These are phyloP conservation scores for Geopemphigus sp. DNA, from an alignment of 1,140 invertebrate species.

Conservation along the genomic window DNA sequence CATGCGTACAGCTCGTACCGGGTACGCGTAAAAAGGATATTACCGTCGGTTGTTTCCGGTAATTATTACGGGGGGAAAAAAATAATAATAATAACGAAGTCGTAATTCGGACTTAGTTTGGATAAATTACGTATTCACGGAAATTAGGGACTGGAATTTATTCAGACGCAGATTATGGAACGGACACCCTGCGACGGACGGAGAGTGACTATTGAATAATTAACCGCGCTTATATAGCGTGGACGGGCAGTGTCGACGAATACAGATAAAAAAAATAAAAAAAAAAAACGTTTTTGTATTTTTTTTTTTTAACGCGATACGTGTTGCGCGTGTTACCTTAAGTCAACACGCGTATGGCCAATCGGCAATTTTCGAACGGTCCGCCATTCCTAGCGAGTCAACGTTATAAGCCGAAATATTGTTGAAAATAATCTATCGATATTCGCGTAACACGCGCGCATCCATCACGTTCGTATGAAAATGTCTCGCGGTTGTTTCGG, in stretches of 20 bases:
- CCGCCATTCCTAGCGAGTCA: background rate
- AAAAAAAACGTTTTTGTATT: too few relatives aligned
- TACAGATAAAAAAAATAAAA: background rate
- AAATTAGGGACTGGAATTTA: constrained; percentile 48
- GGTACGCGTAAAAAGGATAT: constrained; percentile 43
- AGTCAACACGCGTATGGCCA: too few relatives aligned
- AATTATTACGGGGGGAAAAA: constrained; percentile 33
- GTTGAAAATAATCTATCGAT: constrained; percentile 12
- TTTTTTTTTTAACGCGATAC: too few relatives aligned
- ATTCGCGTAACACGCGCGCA: background rate
- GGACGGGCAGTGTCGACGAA: constrained; percentile 24
- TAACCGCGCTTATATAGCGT: constrained; percentile 28
- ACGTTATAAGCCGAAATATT: background rate
- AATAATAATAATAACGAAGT: constrained; percentile 12
- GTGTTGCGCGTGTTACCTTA: too few relatives aligned
- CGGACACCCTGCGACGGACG: constrained; percentile 15
- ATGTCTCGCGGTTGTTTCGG: background rate
- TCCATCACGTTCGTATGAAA: background rate
- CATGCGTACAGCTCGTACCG: background rate
- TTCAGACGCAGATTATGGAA: constrained; percentile 45
- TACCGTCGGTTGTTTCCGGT: constrained; percentile 46
- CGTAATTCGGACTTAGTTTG: constrained; percentile 42
- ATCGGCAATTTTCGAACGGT: background rate
- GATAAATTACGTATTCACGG: constrained; percentile 49
- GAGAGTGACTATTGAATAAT: constrained; percentile 31